Base-by-base conservation (phyloP, 2,113 vertebrate genomes). In the Nibea albiflora region DNA sequence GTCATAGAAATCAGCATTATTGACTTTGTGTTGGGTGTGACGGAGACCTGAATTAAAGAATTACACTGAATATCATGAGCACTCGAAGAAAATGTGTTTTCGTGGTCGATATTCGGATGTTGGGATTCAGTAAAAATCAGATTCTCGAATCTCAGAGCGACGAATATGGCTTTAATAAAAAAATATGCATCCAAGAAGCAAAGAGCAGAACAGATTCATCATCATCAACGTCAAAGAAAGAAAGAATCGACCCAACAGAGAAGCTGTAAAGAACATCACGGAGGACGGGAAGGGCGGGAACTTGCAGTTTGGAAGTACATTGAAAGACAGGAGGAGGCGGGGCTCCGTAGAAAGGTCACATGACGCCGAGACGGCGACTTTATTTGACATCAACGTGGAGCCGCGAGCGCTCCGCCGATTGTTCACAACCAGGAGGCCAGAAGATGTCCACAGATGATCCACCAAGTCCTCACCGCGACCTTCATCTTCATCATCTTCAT, bases 231-330 rank as follows among this genome's bases (percentile, higher is more conserved):
- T 66, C 62, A 54, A 11, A 63, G 92, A 95, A 85, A 7, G 94
- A 54, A 62, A 49, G n/a, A 80, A 77, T 72, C n/a, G 20, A 85
- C 90, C 92, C 39, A 93, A 95, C 91, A 76, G 75, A 89, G 70
- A 93, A 80, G 84, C 78, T 76, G 68, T 64, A 88, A 89, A 95
- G 96, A 93, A 96, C 96, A 96, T 94, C 94, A 94, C 94, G 92
- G 96, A 90, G 14, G 95, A 97, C 95, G 94, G 94, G 93, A 92
- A 94, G 81, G 93, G 92, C 92, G 92, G 91, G 95, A 96, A 96
- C 95, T 96, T 93, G 95, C 96, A 95, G 93, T 95, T 94, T 95
- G 93, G 96, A 96, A 96, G 94, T 96, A 95, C 95, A 92, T 81
- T 62, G 90, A 96, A 95, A 95, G 93, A 96, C 89, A 56, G 82